Conservation (phyloP, 2,113 vertebrate species). For the Plectropomus leopardus region DNA sequence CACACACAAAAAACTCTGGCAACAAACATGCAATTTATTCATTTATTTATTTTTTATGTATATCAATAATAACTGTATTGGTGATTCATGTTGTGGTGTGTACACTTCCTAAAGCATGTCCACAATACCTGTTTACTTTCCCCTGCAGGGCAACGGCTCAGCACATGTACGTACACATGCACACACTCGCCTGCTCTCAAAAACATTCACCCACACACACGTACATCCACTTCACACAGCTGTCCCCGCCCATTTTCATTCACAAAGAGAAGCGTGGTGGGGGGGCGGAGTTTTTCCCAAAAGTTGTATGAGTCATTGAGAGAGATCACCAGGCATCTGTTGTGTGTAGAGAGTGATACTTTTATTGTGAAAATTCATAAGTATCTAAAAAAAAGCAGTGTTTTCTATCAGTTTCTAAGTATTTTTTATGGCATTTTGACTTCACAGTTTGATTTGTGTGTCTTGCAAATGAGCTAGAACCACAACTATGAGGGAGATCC, state of each 20-base stretch:
- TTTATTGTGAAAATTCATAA: background rate
- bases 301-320: slow-evolving; percentile 54
- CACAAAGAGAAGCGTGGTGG: slow-evolving; percentile 59
- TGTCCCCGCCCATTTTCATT: slow-evolving; percentile 72
- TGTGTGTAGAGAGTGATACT: slow-evolving; percentile 6
- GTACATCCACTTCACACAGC: slow-evolving; percentile 20
- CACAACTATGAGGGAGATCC: slow-evolving; percentile 26
- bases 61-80: too few species aligned
- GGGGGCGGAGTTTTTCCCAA: slow-evolving; percentile 54
- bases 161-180: slow-evolving; percentile 36
- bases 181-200: slow-evolving; percentile 22
- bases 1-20: too few species aligned
- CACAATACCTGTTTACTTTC: slow-evolving; percentile 67
- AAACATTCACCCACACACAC: slow-evolving; percentile 38
- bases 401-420: too few species aligned
- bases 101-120: background rate
- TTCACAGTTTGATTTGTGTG: slow-evolving; percentile 50
- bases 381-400: background rate
- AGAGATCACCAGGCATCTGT: slow-evolving; percentile 52
- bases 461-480: slow-evolving; percentile 54
- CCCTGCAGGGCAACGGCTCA: slow-evolving; percentile 33
- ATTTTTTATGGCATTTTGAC: slow-evolving; percentile 9
- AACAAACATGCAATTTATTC: too few species aligned
- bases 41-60: too few species aligned
- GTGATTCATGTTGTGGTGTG: background rate